Evolutionary conservation across 2,113 vertebrate species (phyloP).

Genomic region (Puma concolor): DNA sequence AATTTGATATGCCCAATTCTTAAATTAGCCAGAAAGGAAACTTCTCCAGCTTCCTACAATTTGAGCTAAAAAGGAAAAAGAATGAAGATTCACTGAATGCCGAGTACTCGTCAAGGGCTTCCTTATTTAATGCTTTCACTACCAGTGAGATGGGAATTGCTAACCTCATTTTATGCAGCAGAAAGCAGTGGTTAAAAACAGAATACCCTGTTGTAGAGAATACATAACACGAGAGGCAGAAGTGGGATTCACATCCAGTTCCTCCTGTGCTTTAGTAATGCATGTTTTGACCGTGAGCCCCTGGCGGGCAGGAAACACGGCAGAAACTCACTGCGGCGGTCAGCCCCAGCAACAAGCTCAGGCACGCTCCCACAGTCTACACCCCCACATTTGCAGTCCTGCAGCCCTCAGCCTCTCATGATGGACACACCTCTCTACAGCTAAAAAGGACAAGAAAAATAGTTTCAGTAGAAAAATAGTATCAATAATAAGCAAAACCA

Average conservation of each 20-base stretch:
- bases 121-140: slow-evolving; percentile 13
- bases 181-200: neutral
- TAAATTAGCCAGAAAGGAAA: neutral
- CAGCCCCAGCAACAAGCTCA: neutral
- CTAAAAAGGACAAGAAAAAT: neutral
- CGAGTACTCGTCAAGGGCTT: neutral
- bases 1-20: neutral
- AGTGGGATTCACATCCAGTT: neutral
- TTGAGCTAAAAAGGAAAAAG: neutral
- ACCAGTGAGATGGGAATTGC: neutral
- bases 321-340: neutral
- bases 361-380: neutral
- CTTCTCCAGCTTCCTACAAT: neutral
- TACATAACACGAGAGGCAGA: neutral
- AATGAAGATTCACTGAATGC: neutral
- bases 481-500: neutral
- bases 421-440: neutral
- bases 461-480: neutral
- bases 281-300: neutral
- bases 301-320: neutral
- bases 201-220: neutral
- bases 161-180: slow-evolving; percentile 10
- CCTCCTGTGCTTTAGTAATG: neutral
- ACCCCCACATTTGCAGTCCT: neutral
- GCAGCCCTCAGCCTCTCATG: neutral